Evolutionary conservation across 2,888 invertebrate genomes (phyloP).

Genomic region (Parnassius smintheus): DNA sequence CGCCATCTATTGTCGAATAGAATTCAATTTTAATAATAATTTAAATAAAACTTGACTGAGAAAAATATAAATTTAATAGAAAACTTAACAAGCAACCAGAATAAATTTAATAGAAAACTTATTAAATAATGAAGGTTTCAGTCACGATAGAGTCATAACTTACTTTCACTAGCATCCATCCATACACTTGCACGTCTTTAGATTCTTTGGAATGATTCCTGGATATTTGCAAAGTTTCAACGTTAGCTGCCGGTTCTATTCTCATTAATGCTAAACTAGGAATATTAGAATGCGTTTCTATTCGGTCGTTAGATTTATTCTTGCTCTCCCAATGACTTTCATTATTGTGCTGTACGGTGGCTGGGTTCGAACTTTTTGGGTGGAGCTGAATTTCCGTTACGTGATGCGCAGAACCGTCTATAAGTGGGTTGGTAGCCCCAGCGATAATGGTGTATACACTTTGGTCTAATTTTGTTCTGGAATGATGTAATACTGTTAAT

Average conservation of each 20-base stretch:
- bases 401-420: constrained; percentile 47
- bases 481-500: not conserved
- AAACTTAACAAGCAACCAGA: no score
- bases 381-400: constrained; percentile 37
- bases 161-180: constrained; percentile 47
- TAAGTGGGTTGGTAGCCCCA: constrained; percentile 44
- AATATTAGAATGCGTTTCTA: not conserved
- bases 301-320: not conserved
- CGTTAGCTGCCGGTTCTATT: constrained; percentile 34
- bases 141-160: not conserved
- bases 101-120: no score
- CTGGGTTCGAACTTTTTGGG: constrained; percentile 28
- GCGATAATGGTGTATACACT: constrained; percentile 45
- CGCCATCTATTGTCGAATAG: constrained; percentile 7
- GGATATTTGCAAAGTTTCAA: constrained; percentile 25
- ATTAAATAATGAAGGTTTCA: no score
- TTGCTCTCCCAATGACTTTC: not conserved
- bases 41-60: no score
- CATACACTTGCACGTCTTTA: constrained; percentile 39
- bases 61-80: no score
- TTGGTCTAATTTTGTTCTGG: constrained; percentile 7
- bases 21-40: not conserved
- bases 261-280: constrained; percentile 36
- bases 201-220: constrained; percentile 11
- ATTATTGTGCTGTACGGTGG: constrained; percentile 1